Evolutionary conservation across 2,888 invertebrate species (phyloP).

Genomic region (Scaptodrosophila latifasciaeformis): DNA sequence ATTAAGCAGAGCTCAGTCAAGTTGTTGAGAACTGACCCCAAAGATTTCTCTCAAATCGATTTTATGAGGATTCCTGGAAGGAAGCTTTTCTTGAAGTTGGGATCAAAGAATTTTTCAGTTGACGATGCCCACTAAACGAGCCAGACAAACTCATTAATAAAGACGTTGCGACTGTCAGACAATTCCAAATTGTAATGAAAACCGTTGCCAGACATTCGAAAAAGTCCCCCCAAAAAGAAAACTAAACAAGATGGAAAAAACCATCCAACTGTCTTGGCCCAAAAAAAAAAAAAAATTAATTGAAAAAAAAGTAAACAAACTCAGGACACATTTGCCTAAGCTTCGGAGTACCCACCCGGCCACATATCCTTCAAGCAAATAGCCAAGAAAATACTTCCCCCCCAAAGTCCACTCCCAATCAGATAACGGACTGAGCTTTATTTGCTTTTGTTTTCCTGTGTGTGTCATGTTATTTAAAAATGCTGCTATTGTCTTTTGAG

Average conservation of each 20-base stretch:
- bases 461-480: slow-evolving; percentile 51
- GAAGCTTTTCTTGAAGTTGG: slow-evolving; percentile 14
- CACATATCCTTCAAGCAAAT: slow-evolving; percentile 40
- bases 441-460: slow-evolving; percentile 38
- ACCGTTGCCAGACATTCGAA: slow-evolving; percentile 3
- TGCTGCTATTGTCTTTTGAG: slow-evolving; percentile 67
- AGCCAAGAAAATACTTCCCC: neutral
- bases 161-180: slow-evolving; percentile 15
- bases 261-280: slow-evolving; percentile 35
- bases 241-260: slow-evolving; percentile 13
- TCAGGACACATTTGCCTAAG: slow-evolving; percentile 38
- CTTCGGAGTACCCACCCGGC: slow-evolving; percentile 29
- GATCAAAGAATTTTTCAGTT: slow-evolving; percentile 37
- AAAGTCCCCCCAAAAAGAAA: slow-evolving; percentile 13
- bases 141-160: slow-evolving; percentile 35
- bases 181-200: slow-evolving; percentile 1
- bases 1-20: no score
- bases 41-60: no score
- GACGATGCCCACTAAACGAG: slow-evolving; percentile 7
- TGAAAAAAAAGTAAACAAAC: slow-evolving; percentile 26
- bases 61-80: neutral
- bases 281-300: slow-evolving; percentile 60
- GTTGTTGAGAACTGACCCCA: no score
- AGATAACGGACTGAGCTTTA: slow-evolving; percentile 17
- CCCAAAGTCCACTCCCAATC: slow-evolving; percentile 1